Evolutionary conservation across 2,113 vertebrate species (phyloP), one percentile per base, ranked within the genome.

Genomic region (Hystrix cristata): DNA sequence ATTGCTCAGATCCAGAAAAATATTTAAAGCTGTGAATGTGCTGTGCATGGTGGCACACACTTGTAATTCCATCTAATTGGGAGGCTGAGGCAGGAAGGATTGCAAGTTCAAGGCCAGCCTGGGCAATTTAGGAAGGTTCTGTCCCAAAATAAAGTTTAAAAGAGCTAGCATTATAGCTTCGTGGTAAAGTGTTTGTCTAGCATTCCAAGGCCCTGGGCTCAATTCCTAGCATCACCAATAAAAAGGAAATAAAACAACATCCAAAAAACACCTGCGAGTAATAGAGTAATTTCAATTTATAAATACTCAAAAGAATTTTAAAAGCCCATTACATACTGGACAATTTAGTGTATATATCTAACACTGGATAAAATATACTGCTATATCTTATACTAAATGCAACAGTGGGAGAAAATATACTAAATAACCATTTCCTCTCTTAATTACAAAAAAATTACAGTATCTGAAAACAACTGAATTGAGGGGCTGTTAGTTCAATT

Each of bases 381-480:
- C 8, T 81, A 59, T 53, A 38, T 74, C 92, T 95, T 64, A 62
- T 31, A 80, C 29, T 76, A 90, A 88, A 97, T 95, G 81, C 57
- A 95, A 96, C 21, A 97, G 15, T 80, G 51, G 65, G 48, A 53
- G 57, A 94, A 92, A 92, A 85, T 55, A n/a, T 78, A 25, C 1
- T 76, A 81, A 71, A 57, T 83, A 57, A 57, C 0, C 14, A 83
- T 74, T 95, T 91, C 91, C 84, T 79, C 46, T 93, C 51, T 88
- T 93, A 94, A 97, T 95, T 96, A 97, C 3, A 94, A 79, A 98
- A 95, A 95, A 88, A 53, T 34, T 34, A 81, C n/a, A 88, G 15
- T 34, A 31, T 46, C 46, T 71, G 48, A 90, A 90, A 92, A 94
- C 10, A 90, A 90, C 12, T 87, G 31, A 78, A 29, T 72, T 64